These are phyloP conservation scores for Drosophila busckii DNA, from an alignment of 1,140 invertebrate species.

Conservation along the genomic window DNA sequence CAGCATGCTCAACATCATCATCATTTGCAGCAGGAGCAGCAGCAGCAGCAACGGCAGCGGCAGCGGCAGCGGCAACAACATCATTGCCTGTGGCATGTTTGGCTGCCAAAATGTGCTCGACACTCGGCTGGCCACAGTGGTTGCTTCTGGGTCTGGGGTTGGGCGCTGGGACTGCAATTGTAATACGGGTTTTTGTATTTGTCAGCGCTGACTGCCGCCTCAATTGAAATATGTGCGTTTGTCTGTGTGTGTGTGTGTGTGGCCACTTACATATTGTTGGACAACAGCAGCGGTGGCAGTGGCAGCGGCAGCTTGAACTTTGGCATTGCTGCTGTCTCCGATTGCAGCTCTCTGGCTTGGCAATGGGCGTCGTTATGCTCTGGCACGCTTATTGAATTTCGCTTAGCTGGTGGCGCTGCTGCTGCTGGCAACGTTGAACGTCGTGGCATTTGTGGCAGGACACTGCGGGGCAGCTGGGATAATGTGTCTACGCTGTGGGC, in stretches of 20 bases:
- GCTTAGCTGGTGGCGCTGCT: slow-evolving; percentile 33
- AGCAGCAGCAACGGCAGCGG: slow-evolving; percentile 11
- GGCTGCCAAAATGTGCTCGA: slow-evolving; percentile 58
- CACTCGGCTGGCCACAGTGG: slow-evolving; percentile 46
- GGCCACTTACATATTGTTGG: slow-evolving; percentile 13
- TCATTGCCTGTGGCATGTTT: slow-evolving; percentile 11
- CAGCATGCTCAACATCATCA: slow-evolving; percentile 9
- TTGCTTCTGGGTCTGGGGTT: slow-evolving; percentile 6
- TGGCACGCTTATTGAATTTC: slow-evolving; percentile 58
- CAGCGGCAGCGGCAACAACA: slow-evolving; percentile 3
- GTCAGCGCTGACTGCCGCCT: too few species aligned
- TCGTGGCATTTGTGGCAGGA: slow-evolving; percentile 10
- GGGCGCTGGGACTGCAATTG: slow-evolving; percentile 35
- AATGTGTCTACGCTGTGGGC: slow-evolving; percentile 62
- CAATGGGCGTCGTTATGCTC: slow-evolving; percentile 46
- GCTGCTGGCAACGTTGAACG: background rate
- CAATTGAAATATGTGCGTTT: background rate
- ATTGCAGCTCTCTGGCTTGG: background rate
- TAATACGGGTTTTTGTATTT: slow-evolving; percentile 19
- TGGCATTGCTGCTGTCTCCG: slow-evolving; percentile 2
- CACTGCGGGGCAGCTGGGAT: slow-evolving; percentile 54
- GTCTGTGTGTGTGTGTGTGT: background rate
- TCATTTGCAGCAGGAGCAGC: slow-evolving; percentile 5
- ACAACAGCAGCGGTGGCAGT: too few species aligned
- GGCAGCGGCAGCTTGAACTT: slow-evolving; percentile 14